Conservation (phyloP, 2,888 invertebrate species). For the Lepas anatifera region DNA sequence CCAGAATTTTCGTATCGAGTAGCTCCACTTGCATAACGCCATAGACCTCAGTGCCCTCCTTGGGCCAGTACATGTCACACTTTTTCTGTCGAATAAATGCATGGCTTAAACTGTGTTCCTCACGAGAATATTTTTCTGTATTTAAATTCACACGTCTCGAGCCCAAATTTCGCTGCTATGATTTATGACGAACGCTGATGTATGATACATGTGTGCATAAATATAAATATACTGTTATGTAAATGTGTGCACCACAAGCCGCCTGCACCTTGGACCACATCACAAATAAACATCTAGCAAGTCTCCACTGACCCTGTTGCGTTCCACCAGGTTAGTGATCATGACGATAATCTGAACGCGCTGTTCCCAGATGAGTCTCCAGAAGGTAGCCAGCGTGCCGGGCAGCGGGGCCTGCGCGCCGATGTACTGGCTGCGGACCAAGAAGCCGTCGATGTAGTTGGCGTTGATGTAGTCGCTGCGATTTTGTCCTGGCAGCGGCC, state of each 20-base stretch:
- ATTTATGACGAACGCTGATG: no score
- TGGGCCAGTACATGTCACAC: conserved; percentile 99
- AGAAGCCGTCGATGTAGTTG: conserved; percentile 86
- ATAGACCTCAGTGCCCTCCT: conserved; percentile 75
- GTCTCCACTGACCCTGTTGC: conserved; percentile 60
- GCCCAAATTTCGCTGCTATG: no score
- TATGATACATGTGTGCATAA: no score
- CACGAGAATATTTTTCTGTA: no score
- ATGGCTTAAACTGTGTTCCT: no score
- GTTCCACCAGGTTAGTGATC: conserved; percentile 92
- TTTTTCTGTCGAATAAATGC: conserved; percentile 63
- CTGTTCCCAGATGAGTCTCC: conserved; percentile 98
- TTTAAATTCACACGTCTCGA: no score
- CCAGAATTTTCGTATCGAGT: conserved; percentile 77
- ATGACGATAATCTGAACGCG: conserved; percentile 85
- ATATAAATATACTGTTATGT: no score
- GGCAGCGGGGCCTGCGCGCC: conserved; percentile 93
- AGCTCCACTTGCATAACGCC: conserved; percentile 81
- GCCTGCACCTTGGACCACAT: no score
- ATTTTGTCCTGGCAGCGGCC: conserved; percentile 58
- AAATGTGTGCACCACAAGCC: no score
- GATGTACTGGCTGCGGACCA: conserved; percentile 72
- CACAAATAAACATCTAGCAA: no score
- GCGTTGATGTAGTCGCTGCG: conserved; percentile 88
- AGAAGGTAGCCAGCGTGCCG: conserved; percentile 84